phyloP scores from a whole-genome alignment of 2,888 invertebrate species.

The Amphipoea lucens region DNA sequence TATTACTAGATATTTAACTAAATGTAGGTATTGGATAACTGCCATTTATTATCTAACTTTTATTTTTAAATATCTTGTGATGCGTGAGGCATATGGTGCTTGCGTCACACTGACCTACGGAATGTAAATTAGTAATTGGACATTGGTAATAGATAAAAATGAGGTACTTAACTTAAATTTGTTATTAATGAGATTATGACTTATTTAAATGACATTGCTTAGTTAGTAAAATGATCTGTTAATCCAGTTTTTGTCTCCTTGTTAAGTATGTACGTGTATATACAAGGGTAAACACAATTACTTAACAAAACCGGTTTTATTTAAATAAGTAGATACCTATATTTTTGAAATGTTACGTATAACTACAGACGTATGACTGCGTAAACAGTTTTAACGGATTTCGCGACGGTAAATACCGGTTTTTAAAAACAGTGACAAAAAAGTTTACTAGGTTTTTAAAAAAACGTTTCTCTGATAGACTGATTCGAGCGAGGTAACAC shows the following conservation, averaged over 20 bases:
- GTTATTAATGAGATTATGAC: not conserved
- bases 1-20: conserved; percentile 4
- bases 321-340: not conserved
- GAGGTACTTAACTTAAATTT: not conserved
- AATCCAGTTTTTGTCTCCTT: no score
- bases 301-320: not conserved
- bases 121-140: conserved; percentile 4
- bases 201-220: not conserved
- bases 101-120: conserved; percentile 9
- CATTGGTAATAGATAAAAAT: not conserved
- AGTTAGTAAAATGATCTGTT: not conserved
- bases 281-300: not conserved
- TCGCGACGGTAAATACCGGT: not conserved
- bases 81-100: conserved; percentile 1
- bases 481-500: not conserved
- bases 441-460: not conserved
- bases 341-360: not conserved
- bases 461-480: conserved; percentile 2
- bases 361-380: not conserved
- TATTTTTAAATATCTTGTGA: conserved; percentile 37
- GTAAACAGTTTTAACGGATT: not conserved
- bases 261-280: no score
- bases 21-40: conserved; percentile 37
- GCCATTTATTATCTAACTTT: conserved; percentile 37
- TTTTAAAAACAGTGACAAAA: not conserved